Percentiles rank a stretch among this genome's conserved stretches.
These are phyloP conservation scores for Tursiops truncatus DNA, from an alignment of 2,113 vertebrate species.

Conservation along the genomic window DNA sequence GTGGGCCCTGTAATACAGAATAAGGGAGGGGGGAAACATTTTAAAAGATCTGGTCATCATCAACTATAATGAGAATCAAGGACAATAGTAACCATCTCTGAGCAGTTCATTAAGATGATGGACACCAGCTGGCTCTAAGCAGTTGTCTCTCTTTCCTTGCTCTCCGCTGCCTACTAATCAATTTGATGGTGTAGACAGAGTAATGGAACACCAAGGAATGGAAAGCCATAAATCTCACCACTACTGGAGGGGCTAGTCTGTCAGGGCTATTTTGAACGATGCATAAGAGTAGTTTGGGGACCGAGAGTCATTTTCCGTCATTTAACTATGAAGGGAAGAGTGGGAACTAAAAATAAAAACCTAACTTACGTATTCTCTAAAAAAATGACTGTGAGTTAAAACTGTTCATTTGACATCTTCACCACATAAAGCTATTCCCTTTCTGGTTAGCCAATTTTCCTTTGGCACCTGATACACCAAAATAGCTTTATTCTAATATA, in stretches of 20 bases:
- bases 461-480: background rate
- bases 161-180: conserved; percentile 66
- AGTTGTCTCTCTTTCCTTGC: background rate
- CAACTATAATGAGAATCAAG: conserved; percentile 4
- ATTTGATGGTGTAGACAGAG: conserved; percentile 52
- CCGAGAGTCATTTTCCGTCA: conserved; percentile 52
- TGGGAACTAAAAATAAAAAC: conserved; percentile 64
- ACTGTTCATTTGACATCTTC: conserved; percentile 45
- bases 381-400: conserved; percentile 52
- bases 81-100: conserved; percentile 44
- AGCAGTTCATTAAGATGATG: conserved; percentile 57
- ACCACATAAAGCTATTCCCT: background rate
- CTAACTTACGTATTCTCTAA: conserved; percentile 25
- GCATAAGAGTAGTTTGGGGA: conserved; percentile 41
- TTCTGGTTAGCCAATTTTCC: background rate
- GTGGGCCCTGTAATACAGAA: conserved; percentile 90
- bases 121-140: background rate
- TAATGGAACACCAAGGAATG: conserved; percentile 42
- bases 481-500: background rate
- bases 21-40: background rate
- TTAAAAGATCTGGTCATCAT: background rate
- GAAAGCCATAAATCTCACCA: conserved; percentile 61
- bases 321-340: conserved; percentile 55
- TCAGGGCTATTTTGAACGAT: conserved; percentile 61
- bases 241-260: conserved; percentile 13